Percentiles rank a stretch among this genome's conserved stretches.
phyloP scores from a whole-genome alignment of 30 jellyfish, hydroid and myxozoan genomes.

The Mastigias papua region DNA sequence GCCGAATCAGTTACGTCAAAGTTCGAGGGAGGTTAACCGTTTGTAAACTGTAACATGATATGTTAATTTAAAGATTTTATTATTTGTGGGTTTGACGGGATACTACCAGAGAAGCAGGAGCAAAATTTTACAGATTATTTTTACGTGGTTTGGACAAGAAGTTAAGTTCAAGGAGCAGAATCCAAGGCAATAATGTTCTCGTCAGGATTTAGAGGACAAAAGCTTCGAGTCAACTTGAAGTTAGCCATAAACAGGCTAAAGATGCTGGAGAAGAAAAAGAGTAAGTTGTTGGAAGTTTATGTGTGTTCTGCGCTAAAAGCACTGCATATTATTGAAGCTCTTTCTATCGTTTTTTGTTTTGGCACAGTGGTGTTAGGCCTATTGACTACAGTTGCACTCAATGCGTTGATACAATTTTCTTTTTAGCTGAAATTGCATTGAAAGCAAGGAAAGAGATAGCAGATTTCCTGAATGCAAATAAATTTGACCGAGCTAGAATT shows the following conservation, averaged over 20 bases:
- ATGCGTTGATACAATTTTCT: not conserved
- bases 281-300: conserved; percentile 63
- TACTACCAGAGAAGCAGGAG: not conserved
- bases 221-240: conserved; percentile 83
- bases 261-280: conserved; percentile 90
- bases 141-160: not conserved
- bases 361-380: not conserved
- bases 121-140: not conserved
- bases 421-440: conserved; percentile 94
- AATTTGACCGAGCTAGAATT: conserved; percentile 94
- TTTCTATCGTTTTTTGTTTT: not conserved
- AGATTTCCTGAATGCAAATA: conserved; percentile 78
- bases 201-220: conserved; percentile 82
- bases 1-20: not conserved
- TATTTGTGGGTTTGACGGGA: not conserved
- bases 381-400: too few relatives aligned
- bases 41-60: not conserved
- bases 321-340: not conserved
- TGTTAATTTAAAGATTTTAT: not conserved
- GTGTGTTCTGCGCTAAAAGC: too few relatives aligned
- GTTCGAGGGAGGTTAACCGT: not conserved
- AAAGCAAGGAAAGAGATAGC: conserved; percentile 97
- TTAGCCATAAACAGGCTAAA: conserved; percentile 86
- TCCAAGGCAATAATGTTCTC: conserved; percentile 69
- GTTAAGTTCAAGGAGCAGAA: not conserved